Base-by-base conservation (phyloP, 1,140 invertebrate species). In the Anthonomus grandis region DNA sequence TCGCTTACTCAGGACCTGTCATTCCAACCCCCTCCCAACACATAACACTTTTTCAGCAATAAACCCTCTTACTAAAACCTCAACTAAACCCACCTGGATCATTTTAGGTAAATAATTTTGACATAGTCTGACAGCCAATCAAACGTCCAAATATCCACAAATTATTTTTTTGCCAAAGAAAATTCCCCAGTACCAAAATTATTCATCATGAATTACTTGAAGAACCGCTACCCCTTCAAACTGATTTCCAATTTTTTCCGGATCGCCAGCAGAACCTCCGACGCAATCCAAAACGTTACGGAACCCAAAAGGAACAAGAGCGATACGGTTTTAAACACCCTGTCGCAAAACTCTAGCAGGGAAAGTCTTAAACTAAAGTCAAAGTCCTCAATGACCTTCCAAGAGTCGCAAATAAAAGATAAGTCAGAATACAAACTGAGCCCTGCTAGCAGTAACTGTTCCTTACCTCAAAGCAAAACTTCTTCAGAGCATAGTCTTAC, bases 221-320 rank as follows among this genome's bases (percentile, higher is more conserved):
- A 44, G 22, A 53, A 53, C 22, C 37, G 39, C 1, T 53, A 53
- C 17, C 50, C 50, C 5, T 53, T 53, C 38, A 53, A 53, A 31
- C 22, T 53, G 13, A 17, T 53, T 2, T 42, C 12, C 1, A 37
- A 23, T n/a, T 13, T 42, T 34, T 31, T 53, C 18, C 49, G 49
- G 17, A 51, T 41, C 3, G 36, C 49, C 3, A 41, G 12, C 8
- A 17, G 27, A 24, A 24, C 5, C 1, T 12, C 3, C 2, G 46
- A 49, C 5, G 6, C 8, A 5, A n/a, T 49, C n/a, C 17, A 36
- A 3, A 6, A 13, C 15, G 3, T 23, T 2, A 18, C 34, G 0
- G 39, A 44, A 8, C 4, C 44, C 1, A 42, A 41, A 44, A 21
- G 50, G 37, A 53, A 53, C 24, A 53, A 44, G 31, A 53, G 50